A percentile compares a stretch with the other conserved stretches of the same genome.
Conservation (phyloP, 2,888 invertebrate genomes). For the Auanema freiburgensis region DNA sequence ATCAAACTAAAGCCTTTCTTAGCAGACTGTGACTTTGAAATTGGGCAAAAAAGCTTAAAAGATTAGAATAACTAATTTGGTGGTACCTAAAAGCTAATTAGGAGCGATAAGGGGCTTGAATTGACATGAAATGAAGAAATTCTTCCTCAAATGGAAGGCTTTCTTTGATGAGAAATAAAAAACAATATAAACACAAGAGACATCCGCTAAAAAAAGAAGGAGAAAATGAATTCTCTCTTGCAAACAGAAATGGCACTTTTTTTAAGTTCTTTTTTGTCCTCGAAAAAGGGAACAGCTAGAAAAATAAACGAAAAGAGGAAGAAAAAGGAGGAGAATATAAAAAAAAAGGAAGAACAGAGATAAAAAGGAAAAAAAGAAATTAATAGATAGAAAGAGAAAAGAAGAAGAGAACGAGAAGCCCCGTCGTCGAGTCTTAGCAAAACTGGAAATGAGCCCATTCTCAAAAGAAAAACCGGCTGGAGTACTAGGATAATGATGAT, state of each 20-base stretch:
- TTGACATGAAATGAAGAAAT: too few species aligned
- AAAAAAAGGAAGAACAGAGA: background rate
- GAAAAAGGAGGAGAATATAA: background rate
- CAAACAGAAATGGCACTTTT: background rate
- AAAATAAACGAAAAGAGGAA: constrained; percentile 7
- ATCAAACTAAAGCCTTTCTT: too few species aligned
- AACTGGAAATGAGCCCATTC: constrained; percentile 6
- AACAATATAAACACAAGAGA: too few species aligned
- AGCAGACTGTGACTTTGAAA: too few species aligned
- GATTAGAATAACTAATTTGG: too few species aligned
- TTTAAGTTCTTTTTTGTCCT: background rate
- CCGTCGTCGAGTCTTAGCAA: constrained; percentile 1
- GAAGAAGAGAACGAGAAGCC: background rate
- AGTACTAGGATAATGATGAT: constrained; percentile 19
- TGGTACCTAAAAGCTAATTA: too few species aligned
- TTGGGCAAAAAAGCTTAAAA: too few species aligned
- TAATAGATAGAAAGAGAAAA: background rate
- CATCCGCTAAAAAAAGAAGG: background rate
- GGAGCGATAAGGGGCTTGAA: too few species aligned
- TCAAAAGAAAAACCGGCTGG: constrained; percentile 19
- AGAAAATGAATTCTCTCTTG: background rate
- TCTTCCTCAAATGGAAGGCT: too few species aligned
- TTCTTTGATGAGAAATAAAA: too few species aligned
- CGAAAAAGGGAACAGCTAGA: background rate
- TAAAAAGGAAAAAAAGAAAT: background rate